Evolutionary conservation across 2,113 vertebrate genomes (phyloP).

Genomic region (Bombycilla garrulus): DNA sequence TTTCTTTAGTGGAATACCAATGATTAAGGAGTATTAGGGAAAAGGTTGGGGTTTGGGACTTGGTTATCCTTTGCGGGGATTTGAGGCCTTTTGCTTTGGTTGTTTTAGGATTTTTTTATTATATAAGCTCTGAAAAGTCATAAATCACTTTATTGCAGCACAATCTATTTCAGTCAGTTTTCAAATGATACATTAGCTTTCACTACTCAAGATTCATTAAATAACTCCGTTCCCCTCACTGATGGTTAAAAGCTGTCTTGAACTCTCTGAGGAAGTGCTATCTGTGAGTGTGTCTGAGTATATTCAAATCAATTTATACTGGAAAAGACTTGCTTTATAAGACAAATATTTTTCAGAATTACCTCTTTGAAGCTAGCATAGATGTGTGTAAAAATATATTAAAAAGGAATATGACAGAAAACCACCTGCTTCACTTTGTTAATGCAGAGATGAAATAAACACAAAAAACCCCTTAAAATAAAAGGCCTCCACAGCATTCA

Average conservation of each 20-base stretch:
- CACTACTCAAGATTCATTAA: not conserved
- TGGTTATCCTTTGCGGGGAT: fast-evolving
- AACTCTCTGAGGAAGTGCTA: not conserved
- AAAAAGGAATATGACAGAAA: not conserved
- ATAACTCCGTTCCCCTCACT: not conserved
- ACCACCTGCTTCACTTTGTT: not conserved
- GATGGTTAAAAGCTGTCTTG: not conserved
- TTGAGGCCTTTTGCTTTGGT: not conserved
- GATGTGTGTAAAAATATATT: not conserved
- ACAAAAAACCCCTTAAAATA: not conserved
- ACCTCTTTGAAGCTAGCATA: not conserved
- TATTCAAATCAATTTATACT: not conserved
- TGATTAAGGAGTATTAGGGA: not conserved
- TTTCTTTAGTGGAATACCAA: not conserved
- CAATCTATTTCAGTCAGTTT: not conserved
- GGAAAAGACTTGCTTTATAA: not conserved
- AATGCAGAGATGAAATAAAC: not conserved
- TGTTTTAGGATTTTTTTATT: not conserved
- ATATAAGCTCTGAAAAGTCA: not conserved
- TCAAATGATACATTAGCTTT: not conserved
- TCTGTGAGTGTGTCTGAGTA: not conserved
- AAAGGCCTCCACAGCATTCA: not conserved
- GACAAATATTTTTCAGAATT: not conserved
- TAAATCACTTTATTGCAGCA: not conserved
- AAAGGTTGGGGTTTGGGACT: not conserved